A percentile compares a stretch with the other conserved stretches of the same genome.
These are phyloP conservation scores for Buathra laborator DNA, from an alignment of 2,888 invertebrate genomes.

Conservation along the genomic window DNA sequence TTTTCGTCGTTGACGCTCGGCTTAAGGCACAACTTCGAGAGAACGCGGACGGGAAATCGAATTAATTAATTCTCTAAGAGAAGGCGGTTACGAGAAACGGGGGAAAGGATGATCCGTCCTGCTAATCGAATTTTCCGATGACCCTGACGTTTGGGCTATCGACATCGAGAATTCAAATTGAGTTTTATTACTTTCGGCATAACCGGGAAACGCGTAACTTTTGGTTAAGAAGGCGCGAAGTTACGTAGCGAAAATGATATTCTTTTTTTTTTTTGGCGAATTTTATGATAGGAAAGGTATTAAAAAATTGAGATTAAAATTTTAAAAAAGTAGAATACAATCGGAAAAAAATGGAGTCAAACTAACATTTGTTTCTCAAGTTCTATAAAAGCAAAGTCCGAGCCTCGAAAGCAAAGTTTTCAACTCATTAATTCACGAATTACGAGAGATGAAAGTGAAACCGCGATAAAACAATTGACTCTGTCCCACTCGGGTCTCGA, in stretches of 20 bases:
- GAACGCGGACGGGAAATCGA: conserved; percentile 41
- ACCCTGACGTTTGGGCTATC: conserved; percentile 13
- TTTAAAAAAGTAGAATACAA: too few species aligned
- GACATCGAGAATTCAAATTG: conserved; percentile 28
- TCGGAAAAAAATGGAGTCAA: too few species aligned
- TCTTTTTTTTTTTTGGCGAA: too few species aligned
- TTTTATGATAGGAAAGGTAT: too few species aligned
- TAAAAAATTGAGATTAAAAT: too few species aligned
- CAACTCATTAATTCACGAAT: background rate
- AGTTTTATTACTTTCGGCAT: background rate
- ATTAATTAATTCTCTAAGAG: conserved; percentile 59
- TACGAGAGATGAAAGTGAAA: background rate
- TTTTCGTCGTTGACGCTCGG: background rate
- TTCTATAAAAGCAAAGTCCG: too few species aligned
- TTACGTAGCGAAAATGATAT: too few species aligned
- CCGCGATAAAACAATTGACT: too few species aligned
- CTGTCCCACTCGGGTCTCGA: too few species aligned
- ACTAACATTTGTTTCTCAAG: too few species aligned
- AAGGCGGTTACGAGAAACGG: conserved; percentile 27
- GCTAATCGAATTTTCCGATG: conserved; percentile 51
- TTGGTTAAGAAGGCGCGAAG: background rate
- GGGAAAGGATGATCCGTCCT: conserved; percentile 11
- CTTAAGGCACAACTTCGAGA: background rate
- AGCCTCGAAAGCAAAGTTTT: background rate
- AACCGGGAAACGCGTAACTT: background rate